phyloP scores from a whole-genome alignment of 2,113 vertebrate species.

The Erpornis zantholeuca region DNA sequence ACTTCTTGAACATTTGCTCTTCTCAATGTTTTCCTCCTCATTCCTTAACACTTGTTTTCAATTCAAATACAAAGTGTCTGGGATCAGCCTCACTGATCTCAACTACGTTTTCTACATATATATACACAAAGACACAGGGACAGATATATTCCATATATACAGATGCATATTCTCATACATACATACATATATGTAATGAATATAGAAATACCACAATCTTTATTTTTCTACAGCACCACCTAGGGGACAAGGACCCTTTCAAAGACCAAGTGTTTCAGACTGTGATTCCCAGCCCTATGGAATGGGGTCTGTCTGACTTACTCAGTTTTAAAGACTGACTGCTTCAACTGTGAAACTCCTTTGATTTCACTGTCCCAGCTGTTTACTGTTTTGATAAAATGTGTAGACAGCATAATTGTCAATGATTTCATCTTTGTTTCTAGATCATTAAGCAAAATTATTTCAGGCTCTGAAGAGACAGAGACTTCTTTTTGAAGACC shows the following conservation, averaged over 20 bases:
- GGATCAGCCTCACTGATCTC: not conserved
- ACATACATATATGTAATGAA: not conserved
- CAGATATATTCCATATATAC: not conserved
- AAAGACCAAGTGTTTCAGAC: not conserved
- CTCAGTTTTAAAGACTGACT: not conserved
- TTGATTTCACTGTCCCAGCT: not conserved
- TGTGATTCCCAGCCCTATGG: not conserved
- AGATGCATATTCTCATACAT: not conserved
- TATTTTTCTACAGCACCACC: slow-evolving; percentile 23
- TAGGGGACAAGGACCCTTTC: not conserved
- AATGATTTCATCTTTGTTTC: not conserved
- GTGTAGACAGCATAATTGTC: not conserved
- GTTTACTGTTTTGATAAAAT: not conserved
- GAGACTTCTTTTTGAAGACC: not conserved
- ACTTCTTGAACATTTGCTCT: not conserved
- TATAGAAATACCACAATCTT: not conserved
- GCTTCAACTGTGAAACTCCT: not conserved
- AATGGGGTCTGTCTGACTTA: not conserved
- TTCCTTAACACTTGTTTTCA: not conserved
- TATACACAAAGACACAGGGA: not conserved
- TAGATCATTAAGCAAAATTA: not conserved
- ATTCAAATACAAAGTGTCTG: not conserved
- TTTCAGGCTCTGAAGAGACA: not conserved
- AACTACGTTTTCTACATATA: not conserved
- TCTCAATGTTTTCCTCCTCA: not conserved